phyloP scores from a whole-genome alignment of 64 coral and sea anemone genomes.

The Montipora foliosa region DNA sequence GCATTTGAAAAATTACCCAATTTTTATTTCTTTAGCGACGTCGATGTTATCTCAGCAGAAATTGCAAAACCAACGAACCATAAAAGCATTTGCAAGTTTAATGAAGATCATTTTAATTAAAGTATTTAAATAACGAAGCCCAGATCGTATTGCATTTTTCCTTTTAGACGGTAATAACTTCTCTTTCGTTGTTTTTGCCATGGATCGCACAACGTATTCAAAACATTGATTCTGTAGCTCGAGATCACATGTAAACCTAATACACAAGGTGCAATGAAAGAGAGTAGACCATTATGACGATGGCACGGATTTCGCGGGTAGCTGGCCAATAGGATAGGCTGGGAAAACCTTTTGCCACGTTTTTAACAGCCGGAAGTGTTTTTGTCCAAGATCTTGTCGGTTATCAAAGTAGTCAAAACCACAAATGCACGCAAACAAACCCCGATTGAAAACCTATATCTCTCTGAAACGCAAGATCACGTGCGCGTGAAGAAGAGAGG shows the following conservation, averaged over 20 bases:
- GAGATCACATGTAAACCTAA: no score
- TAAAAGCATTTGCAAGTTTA: neutral
- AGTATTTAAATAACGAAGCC: no score
- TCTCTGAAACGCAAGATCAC: conserved; percentile 42
- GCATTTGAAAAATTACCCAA: neutral
- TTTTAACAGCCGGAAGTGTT: neutral
- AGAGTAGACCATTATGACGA: no score
- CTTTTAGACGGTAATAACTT: no score
- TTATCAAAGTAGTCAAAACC: neutral
- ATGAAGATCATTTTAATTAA: neutral
- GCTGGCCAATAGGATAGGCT: no score
- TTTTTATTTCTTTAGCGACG: neutral
- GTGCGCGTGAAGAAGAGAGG: conserved; percentile 48
- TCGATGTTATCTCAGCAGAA: neutral
- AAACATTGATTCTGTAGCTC: no score
- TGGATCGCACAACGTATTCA: no score
- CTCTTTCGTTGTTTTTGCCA: no score
- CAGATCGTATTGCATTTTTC: no score
- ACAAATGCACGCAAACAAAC: conserved; percentile 55
- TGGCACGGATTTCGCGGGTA: no score
- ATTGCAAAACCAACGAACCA: conserved; percentile 18
- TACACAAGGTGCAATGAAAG: no score
- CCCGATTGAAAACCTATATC: neutral
- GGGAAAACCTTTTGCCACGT: no score
- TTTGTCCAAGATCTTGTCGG: neutral